Base-by-base conservation (phyloP, 2,113 vertebrate species). In the Bubo scandiacus region DNA sequence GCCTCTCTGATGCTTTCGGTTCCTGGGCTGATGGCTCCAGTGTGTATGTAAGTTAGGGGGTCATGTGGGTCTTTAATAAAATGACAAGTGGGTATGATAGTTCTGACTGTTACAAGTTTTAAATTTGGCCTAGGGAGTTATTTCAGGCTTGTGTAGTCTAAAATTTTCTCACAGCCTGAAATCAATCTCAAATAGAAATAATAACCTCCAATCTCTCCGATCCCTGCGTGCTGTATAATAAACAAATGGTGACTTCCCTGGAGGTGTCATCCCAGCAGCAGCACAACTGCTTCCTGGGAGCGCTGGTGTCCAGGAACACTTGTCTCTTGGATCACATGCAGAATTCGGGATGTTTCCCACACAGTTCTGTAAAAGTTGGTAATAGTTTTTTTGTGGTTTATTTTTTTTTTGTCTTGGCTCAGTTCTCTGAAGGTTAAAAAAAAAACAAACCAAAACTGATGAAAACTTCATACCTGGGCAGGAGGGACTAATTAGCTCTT, bases 241-340 rank as follows among this genome's bases (percentile, higher is more conserved):
- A 95, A 74, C 43, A 34, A 57, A 36, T 0, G 70, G 65, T 57
- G 57, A 32, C 82, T 84, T 73, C 75, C 81, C 61, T 1, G 2
- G 74, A 58, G 67, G 63, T 75, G 82, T 55, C 87, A 68, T 45
- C 70, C 42, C 16, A 2, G n/a, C 38, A 27, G 80, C 54, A 26
- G 34, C 74, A 26, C 55, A 6, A 34, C 54, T 1, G 10, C 78
- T 57, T 94, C 54, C 25, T 0, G 0, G 82, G 59, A 66, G 40
- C 0, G 0, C 54, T 57, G 58, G 25, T 5, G 0, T 23, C 2
- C 0, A 23, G 45, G 3, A 77, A 21, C 1, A 1, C 67, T 62
- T 5, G 34, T 84, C 47, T 82, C 27, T 3, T 0, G 6, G 74
- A 29, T n/a, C 29, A 18, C 52, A 23, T 61, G 59, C 43, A 38